Percentiles rank a stretch among this genome's conserved stretches.
These are phyloP conservation scores for Saturnia japonica DNA, from an alignment of 2,888 invertebrate genomes.

Conservation along the genomic window DNA sequence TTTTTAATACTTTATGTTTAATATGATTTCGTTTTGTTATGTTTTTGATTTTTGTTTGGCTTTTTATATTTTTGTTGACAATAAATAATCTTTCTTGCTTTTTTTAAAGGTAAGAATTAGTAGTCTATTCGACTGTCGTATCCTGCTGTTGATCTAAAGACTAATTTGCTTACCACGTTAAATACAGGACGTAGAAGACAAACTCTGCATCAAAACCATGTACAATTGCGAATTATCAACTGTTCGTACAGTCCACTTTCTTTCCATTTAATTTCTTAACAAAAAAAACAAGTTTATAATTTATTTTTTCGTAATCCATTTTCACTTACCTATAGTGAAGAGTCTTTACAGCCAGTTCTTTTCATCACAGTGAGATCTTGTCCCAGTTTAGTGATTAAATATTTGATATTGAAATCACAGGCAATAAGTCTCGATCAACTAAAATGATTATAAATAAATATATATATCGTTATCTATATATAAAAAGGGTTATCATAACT, in stretches of 20 bases:
- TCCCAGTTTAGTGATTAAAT: too few relatives aligned
- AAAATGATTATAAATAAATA: too few relatives aligned
- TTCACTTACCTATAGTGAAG: not conserved
- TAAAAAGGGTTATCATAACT: too few relatives aligned
- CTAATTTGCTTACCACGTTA: not conserved
- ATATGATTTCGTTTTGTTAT: too few relatives aligned
- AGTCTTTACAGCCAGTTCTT: not conserved
- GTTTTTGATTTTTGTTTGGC: too few relatives aligned
- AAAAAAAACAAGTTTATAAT: not conserved
- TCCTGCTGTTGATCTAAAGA: not conserved
- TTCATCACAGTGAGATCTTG: not conserved
- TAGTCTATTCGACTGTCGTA: not conserved
- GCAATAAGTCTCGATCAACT: too few relatives aligned
- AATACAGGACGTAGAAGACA: not conserved
- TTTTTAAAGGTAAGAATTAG: not conserved
- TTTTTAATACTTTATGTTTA: too few relatives aligned
- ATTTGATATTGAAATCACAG: too few relatives aligned
- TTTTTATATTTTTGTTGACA: too few relatives aligned
- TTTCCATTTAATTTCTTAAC: not conserved
- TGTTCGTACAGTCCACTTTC: not conserved
- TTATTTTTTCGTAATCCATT: not conserved
- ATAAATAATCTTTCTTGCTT: too few relatives aligned
- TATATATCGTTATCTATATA: too few relatives aligned
- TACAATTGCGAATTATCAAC: not conserved
- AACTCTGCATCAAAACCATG: not conserved